These are phyloP conservation scores for Pseudomugil gertrudae DNA, from an alignment of 2,797 vertebrate genomes.

Conservation along the genomic window DNA sequence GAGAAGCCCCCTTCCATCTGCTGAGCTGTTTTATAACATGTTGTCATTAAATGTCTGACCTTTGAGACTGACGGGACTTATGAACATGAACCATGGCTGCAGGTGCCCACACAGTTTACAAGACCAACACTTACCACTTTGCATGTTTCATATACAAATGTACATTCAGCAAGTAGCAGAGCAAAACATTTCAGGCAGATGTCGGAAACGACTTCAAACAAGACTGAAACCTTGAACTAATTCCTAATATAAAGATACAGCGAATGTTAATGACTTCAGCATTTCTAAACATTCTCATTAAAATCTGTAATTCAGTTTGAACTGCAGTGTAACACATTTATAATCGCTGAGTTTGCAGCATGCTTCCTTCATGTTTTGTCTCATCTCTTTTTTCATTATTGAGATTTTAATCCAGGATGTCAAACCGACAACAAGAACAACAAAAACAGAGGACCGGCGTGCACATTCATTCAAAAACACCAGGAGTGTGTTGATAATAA, in stretches of 20 bases:
- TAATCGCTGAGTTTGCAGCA: slow-evolving; percentile 23
- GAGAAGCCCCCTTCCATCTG: neutral
- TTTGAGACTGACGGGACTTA: neutral
- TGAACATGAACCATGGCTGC: neutral
- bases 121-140: neutral
- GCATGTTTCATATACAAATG: neutral
- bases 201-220: neutral
- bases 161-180: neutral
- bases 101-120: neutral
- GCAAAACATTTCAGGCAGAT: neutral
- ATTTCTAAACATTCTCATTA: neutral
- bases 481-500: slow-evolving; percentile 18
- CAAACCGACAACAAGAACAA: slow-evolving; percentile 8
- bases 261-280: neutral
- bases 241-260: neutral
- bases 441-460: slow-evolving; percentile 29
- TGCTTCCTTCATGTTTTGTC: slow-evolving; percentile 25
- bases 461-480: slow-evolving; percentile 45
- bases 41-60: neutral
- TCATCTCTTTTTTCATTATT: slow-evolving; percentile 2
- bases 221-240: neutral
- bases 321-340: neutral
- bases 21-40: neutral
- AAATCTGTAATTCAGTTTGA: neutral
- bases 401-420: slow-evolving; percentile 27